Base-by-base conservation (phyloP, 1,140 invertebrate genomes). In the Brachionus koreanus region DNA sequence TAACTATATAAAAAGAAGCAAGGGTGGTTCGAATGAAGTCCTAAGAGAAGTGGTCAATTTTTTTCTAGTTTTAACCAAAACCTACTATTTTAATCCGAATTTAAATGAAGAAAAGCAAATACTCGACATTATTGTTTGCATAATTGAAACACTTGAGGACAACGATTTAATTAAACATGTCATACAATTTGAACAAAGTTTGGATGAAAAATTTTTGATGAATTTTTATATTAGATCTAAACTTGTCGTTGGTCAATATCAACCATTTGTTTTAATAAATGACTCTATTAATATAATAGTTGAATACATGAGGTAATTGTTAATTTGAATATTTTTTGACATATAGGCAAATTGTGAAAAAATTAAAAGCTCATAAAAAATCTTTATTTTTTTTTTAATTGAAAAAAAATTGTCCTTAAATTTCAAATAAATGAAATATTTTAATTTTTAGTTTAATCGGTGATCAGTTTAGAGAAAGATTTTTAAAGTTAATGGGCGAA, bases 11-110 rank as follows among this genome's bases (percentile, higher is more conserved):
- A 74, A 46, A 2, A 39, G 69, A 3, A 29, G 33, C 23, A 69
- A 19, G 46, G 69, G 43, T 25, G 19, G 42, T 12, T 74, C 69
- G 10, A 29, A 46, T 16, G 69, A 74, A 23, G 39, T 74, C 46
- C 13, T 46, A n/a, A 69, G 35, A 39, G 65, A 69, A 69, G 65
- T 39, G n/a, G 65, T 69, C 37, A 69, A 69, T 69, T 69, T 69
- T 69, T 69, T 69, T 69, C 13, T 69, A 9, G 37, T 7, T 6
- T 12, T 69, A 10, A 39, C 65, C 33, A 69, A 5, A 16, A 19
- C 19, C 10, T 39, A 19, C 9, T 39, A 39, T 19, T 69, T 23
- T 39, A 69, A 39, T 16, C 65, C 35, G 16, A 33, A 69, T 37
- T n/a, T 16, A 16, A 19, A n/a, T 10, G 13, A 39, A 19, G 65